Evolutionary conservation across 2,797 vertebrate genomes (phyloP).

Genomic region (Rhinella marina): DNA sequence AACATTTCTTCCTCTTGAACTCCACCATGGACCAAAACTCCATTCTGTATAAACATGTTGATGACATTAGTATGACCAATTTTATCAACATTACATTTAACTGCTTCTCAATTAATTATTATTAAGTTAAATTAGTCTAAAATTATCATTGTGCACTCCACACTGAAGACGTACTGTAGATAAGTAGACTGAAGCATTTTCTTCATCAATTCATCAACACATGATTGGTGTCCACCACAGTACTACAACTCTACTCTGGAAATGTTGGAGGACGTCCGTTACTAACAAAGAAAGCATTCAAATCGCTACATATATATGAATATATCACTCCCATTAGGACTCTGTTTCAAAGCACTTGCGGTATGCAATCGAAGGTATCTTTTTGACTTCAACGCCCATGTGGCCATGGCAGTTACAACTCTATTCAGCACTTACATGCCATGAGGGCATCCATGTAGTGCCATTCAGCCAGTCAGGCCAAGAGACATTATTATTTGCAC

Average conservation of each 20-base stretch:
- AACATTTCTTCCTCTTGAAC: neutral
- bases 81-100: neutral
- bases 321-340: too few relatives aligned
- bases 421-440: neutral
- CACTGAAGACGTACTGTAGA: too few relatives aligned
- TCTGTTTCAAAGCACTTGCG: too few relatives aligned
- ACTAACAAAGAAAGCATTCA: too few relatives aligned
- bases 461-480: neutral
- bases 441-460: neutral
- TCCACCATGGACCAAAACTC: neutral
- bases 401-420: neutral
- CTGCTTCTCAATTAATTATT: neutral
- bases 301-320: too few relatives aligned
- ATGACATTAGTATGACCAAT: neutral
- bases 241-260: too few relatives aligned
- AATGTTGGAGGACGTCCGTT: too few relatives aligned
- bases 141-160: too few relatives aligned
- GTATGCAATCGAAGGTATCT: neutral
- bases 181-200: neutral
- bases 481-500: neutral
- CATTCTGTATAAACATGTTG: neutral
- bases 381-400: neutral
- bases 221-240: too few relatives aligned
- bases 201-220: neutral
- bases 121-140: neutral